Base-by-base conservation (phyloP, 2,113 vertebrate species). In the Syrrhaptes paradoxus region DNA sequence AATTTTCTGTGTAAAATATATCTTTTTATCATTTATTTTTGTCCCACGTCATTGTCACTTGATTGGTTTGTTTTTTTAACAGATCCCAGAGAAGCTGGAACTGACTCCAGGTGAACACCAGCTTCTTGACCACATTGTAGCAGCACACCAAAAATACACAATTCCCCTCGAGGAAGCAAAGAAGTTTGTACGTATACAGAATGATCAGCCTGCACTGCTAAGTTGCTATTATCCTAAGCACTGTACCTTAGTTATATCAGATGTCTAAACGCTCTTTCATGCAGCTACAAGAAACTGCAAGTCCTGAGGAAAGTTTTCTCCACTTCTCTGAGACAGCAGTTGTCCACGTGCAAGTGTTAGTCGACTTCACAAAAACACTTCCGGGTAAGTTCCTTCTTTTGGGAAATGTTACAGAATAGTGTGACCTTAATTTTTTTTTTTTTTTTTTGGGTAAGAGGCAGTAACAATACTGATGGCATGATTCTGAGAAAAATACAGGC, bases 331-430 rank as follows among this genome's bases (percentile, higher is more conserved):
- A 99, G 65, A 95, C 97, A 48, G 97, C 97, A 3, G 97, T 98
- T 9, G 94, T 98, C 16, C 98, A 98, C 4, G 95, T 98, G 26
- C 98, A 99, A 26, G 97, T 97, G 72, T 87, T 99, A 61, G 97
- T 99, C 75, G 98, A 98, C 89, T 99, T 99, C 96, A 99, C 99
- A 80, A 98, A 98, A 91, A 94, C 97, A 97, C 96, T 99, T 28
- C 98, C 98, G 97, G 98, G 98, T 99, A 90, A 96, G 88, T 65
- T 75, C 66, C 31, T 52, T 75, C 62, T 57, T 75, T 61, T 85
- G 36, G 18, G 46, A 71, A 89, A 13, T 20, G 46, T 38, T 85
- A 32, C n/a, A 78, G n/a, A 90, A 74, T 32, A 74, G 49, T 11
- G 22, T 81, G 75, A 36, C 8, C 26, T 31, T n/a, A n/a, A n/a